phyloP scores from a whole-genome alignment of 2,888 invertebrate genomes.

The Helobdella robusta region DNA sequence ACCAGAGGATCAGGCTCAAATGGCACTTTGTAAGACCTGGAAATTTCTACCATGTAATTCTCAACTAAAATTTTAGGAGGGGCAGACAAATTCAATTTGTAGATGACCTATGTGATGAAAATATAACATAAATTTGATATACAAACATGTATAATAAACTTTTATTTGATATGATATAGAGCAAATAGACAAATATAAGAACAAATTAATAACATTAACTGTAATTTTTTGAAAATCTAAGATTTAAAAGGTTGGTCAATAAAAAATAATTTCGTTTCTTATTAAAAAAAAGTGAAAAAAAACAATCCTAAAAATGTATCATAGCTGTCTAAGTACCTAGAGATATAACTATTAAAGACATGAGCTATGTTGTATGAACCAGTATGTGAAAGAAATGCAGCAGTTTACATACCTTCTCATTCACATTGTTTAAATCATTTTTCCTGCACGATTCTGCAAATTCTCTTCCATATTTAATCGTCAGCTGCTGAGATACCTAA shows the following conservation, averaged over 20 bases:
- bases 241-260: not conserved
- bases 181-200: not conserved
- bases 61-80: slow-evolving; percentile 90
- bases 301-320: too few relatives aligned
- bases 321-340: too few relatives aligned
- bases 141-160: not conserved
- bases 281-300: too few relatives aligned
- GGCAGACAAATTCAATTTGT: slow-evolving; percentile 82
- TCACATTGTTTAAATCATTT: slow-evolving; percentile 68
- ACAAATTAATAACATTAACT: not conserved
- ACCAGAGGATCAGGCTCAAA: slow-evolving; percentile 62
- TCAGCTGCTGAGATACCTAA: slow-evolving; percentile 72
- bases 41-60: slow-evolving; percentile 66
- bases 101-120: slow-evolving; percentile 57
- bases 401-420: slow-evolving; percentile 58
- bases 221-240: too few relatives aligned
- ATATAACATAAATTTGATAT: not conserved
- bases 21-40: slow-evolving; percentile 80
- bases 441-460: slow-evolving; percentile 60
- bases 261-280: not conserved
- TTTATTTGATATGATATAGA: not conserved
- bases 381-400: not conserved
- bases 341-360: too few relatives aligned
- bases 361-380: too few relatives aligned
- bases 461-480: slow-evolving; percentile 62